phyloP scores from a whole-genome alignment of 2,888 invertebrate genomes.

The Micoletzkya japonica region DNA sequence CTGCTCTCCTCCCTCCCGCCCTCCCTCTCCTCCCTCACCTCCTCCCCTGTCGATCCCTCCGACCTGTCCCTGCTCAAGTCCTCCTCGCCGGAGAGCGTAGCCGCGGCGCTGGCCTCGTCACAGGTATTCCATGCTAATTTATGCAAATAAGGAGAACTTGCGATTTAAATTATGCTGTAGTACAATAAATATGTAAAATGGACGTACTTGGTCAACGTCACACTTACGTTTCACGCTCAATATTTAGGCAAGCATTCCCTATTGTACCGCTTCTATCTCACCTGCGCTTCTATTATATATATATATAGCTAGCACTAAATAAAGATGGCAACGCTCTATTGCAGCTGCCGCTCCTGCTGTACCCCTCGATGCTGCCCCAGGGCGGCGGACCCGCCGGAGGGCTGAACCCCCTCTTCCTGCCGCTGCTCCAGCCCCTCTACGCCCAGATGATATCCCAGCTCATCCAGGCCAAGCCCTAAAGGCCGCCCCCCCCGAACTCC shows the following conservation, averaged over 20 bases:
- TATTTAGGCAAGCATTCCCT: no score
- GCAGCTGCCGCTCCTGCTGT: slow-evolving; percentile 9
- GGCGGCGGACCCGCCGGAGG: background rate
- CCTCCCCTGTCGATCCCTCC: background rate
- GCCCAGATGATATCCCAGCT: slow-evolving; percentile 16
- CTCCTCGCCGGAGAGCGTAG: background rate
- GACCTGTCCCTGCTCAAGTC: background rate
- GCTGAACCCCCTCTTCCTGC: slow-evolving; percentile 1
- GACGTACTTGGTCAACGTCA: no score
- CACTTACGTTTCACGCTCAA: no score
- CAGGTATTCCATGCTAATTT: slow-evolving; percentile 24
- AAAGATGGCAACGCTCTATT: background rate
- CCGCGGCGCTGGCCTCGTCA: slow-evolving; percentile 24
- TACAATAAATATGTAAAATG: no score
- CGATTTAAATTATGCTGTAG: no score
- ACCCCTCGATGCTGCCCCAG: background rate
- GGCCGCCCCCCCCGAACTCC: no score
- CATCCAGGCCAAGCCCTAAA: background rate
- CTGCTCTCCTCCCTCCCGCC: background rate
- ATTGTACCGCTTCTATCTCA: no score
- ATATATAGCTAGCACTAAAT: no score
- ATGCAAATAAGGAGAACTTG: no score
- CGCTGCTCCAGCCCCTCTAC: slow-evolving; percentile 7
- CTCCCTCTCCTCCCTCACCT: background rate
- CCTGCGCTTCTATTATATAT: no score